A percentile compares a stretch with the other conserved stretches of the same genome.
phyloP scores from a whole-genome alignment of 64 coral and sea anemone species.

The Pocillopora verrucosa region DNA sequence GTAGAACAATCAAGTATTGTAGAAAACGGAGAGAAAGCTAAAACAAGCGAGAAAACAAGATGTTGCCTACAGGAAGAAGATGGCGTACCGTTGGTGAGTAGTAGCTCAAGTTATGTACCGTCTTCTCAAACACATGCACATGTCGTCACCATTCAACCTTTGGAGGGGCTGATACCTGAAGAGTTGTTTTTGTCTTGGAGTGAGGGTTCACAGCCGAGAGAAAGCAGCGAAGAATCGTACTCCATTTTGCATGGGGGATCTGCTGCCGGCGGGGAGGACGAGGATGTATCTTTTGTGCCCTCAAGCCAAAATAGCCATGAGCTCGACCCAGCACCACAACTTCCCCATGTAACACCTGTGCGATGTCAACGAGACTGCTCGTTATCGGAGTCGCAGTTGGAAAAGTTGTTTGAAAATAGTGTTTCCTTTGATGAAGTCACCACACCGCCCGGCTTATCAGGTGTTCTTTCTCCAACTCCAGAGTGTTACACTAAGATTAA shows the following conservation, averaged over 20 bases:
- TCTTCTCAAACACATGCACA: background rate
- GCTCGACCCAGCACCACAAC: background rate
- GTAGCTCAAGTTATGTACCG: background rate
- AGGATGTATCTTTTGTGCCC: background rate
- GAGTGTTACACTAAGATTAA: background rate
- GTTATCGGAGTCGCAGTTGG: conserved; percentile 28
- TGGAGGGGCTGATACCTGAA: background rate
- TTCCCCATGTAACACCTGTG: background rate
- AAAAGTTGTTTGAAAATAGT: background rate
- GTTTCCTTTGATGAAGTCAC: conserved; percentile 1
- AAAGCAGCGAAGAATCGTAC: conserved; percentile 16
- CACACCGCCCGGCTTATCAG: background rate
- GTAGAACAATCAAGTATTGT: background rate
- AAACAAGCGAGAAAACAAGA: background rate
- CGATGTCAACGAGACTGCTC: background rate
- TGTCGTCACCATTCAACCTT: background rate
- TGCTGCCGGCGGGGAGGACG: background rate
- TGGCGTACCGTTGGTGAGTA: background rate
- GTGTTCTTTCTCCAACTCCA: background rate
- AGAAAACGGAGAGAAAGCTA: background rate
- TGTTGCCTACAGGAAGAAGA: background rate
- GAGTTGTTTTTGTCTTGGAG: background rate
- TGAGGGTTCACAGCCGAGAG: background rate
- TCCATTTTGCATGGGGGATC: background rate
- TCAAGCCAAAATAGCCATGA: conserved; percentile 5